These are phyloP conservation scores for Stigmatopora nigra DNA, from an alignment of 2,113 vertebrate species.

Conservation along the genomic window DNA sequence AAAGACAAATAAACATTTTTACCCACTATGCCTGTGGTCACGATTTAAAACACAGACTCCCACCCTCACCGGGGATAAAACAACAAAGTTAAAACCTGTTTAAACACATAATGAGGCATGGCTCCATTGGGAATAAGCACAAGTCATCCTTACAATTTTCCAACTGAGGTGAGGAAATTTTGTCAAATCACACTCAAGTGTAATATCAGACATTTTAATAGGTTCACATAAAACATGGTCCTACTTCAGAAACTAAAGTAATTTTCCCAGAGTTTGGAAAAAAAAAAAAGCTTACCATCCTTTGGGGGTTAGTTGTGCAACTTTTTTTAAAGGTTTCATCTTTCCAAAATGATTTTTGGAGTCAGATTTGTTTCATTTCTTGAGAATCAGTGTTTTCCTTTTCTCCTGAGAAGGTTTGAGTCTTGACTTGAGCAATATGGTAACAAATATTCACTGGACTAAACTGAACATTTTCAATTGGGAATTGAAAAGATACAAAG, in stretches of 20 bases:
- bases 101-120: conserved; percentile 36
- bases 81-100: conserved; percentile 59
- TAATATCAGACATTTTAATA: neutral
- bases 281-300: conserved; percentile 19
- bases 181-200: neutral
- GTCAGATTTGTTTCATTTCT: neutral
- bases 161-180: neutral
- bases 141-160: neutral
- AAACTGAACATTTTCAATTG: conserved; percentile 18
- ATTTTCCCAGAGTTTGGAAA: conserved; percentile 32
- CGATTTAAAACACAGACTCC: conserved; percentile 51
- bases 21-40: conserved; percentile 33
- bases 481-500: conserved; percentile 7
- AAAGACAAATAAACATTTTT: conserved; percentile 63
- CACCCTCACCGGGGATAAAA: conserved; percentile 47
- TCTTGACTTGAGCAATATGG: conserved; percentile 7
- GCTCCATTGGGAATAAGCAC: neutral
- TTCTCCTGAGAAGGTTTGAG: conserved; percentile 7
- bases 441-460: conserved; percentile 16
- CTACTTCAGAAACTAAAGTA: conserved; percentile 7
- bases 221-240: conserved; percentile 1
- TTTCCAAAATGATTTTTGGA: conserved; percentile 11
- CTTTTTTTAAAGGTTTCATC: neutral
- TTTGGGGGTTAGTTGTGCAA: conserved; percentile 15
- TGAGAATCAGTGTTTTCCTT: conserved; percentile 10